Evolutionary conservation across 2,113 vertebrate genomes (phyloP).

Genomic region (Caloenas nicobarica): DNA sequence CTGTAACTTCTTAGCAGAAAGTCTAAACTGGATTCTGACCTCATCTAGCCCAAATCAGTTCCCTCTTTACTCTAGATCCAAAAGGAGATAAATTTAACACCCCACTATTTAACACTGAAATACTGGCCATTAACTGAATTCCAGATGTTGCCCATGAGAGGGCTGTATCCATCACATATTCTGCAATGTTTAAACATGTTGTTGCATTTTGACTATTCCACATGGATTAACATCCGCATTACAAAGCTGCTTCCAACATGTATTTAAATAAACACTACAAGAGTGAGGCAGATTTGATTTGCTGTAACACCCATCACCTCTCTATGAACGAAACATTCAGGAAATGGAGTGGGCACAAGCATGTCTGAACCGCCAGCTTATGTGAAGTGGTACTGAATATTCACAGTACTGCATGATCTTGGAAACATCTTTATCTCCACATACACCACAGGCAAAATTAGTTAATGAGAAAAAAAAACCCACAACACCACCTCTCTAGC

Average conservation of each 20-base stretch:
- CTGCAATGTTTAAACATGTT: not conserved
- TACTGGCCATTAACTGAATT: not conserved
- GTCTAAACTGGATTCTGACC: not conserved
- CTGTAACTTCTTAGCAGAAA: not conserved
- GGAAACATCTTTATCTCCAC: not conserved
- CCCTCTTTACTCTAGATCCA: not conserved
- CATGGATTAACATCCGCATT: not conserved
- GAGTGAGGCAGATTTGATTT: not conserved
- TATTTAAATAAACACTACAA: not conserved
- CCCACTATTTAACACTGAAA: not conserved
- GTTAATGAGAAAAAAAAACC: not conserved
- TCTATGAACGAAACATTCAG: not conserved
- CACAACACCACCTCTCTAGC: not conserved
- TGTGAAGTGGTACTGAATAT: fast-evolving
- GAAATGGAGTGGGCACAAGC: not conserved
- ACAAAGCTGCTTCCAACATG: not conserved
- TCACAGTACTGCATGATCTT: not conserved
- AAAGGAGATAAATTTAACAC: not conserved
- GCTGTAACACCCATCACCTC: not conserved
- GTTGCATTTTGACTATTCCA: not conserved
- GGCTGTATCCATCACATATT: not conserved
- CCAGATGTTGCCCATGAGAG: not conserved
- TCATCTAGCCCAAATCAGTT: not conserved
- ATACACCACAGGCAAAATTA: not conserved
- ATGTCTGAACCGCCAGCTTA: not conserved